Conservation (phyloP, 2,113 vertebrate genomes). For the Xerus inauris region DNA sequence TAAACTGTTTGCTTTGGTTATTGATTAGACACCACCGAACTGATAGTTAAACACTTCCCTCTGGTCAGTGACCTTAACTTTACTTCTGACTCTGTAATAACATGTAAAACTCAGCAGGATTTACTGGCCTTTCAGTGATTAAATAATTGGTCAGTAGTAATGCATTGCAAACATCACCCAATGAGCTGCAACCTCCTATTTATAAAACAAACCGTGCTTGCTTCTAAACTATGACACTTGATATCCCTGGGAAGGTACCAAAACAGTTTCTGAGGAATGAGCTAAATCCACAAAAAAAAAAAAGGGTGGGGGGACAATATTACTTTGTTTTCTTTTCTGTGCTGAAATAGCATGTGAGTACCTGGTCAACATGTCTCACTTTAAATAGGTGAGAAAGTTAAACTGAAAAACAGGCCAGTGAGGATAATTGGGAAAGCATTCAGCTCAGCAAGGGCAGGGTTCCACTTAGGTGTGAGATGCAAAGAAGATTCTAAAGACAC, state of each 20-base stretch:
- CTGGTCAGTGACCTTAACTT: constrained; percentile 59
- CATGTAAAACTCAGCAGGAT: constrained; percentile 22
- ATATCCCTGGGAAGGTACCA: constrained; percentile 16
- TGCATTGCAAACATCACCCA: background rate
- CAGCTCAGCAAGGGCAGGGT: background rate
- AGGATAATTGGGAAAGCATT: background rate
- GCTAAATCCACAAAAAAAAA: background rate
- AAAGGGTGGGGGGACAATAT: background rate
- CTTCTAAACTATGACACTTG: constrained; percentile 41
- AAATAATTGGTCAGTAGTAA: background rate
- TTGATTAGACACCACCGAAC: constrained; percentile 51
- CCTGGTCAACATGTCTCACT: background rate
- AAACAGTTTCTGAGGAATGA: constrained; percentile 30
- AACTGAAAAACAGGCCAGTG: background rate
- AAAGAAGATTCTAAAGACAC: background rate
- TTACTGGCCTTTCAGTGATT: constrained; percentile 46
- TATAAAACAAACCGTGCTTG: constrained; percentile 47
- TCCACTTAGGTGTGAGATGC: background rate
- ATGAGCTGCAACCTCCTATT: constrained; percentile 36
- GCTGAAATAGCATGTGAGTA: background rate
- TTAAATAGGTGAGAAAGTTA: background rate
- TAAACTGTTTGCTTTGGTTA: constrained; percentile 46
- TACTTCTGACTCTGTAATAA: constrained; percentile 20
- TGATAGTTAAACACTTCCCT: constrained; percentile 33
- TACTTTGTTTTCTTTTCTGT: constrained; percentile 9